Conservation (phyloP, 2,888 invertebrate genomes). For the Leucophora obtusa region DNA sequence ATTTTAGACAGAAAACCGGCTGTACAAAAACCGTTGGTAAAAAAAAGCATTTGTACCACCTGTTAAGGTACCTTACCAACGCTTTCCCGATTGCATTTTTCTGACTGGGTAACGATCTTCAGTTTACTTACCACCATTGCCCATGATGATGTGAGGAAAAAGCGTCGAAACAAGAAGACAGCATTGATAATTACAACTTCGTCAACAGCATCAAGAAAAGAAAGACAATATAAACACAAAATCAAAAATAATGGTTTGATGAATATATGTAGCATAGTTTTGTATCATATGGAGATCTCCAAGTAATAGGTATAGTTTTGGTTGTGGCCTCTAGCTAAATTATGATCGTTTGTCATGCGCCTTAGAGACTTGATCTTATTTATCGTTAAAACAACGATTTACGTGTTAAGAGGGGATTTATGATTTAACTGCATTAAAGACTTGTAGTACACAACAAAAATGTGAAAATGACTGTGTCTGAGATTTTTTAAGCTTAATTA, state of each 20-base stretch:
- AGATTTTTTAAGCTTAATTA: conserved; percentile 53
- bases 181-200: conserved; percentile 42
- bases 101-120: too few species aligned
- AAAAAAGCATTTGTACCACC: too few species aligned
- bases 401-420: conserved; percentile 35
- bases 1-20: too few species aligned
- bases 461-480: conserved; percentile 33
- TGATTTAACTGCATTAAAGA: conserved; percentile 43
- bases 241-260: conserved; percentile 39
- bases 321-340: conserved; percentile 59
- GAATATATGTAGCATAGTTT: conserved; percentile 44
- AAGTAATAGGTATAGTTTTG: not conserved
- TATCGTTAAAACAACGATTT: conserved; percentile 39
- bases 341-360: conserved; percentile 66
- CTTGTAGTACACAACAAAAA: conserved; percentile 11
- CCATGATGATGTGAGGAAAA: conserved; percentile 11
- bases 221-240: conserved; percentile 10
- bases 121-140: conserved; percentile 28
- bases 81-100: too few species aligned
- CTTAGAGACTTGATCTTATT: conserved; percentile 49
- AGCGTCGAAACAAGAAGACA: conserved; percentile 20
- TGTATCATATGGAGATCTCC: conserved; percentile 7
- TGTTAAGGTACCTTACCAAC: too few species aligned
- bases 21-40: too few species aligned
- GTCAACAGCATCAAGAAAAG: conserved; percentile 33